Base-by-base conservation (phyloP, 2,113 vertebrate species). In the Glareola pratincola region DNA sequence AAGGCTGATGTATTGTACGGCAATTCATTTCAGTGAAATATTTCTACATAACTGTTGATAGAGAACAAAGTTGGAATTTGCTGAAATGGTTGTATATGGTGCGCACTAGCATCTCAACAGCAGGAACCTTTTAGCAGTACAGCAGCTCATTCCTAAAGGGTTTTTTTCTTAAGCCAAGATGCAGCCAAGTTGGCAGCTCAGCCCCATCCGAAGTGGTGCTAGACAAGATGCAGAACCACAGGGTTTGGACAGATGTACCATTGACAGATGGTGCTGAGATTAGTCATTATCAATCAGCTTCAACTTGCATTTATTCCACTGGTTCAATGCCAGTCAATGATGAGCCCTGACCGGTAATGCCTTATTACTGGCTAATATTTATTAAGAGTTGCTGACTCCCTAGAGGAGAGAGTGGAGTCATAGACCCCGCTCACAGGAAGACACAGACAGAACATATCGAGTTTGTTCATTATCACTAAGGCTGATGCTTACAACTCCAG, bases 231-330 rank as follows among this genome's bases (percentile, higher is more conserved):
- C 80, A 92, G 86, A 97, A 94, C 89, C 86, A 95, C 73, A 91
- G 94, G 80, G 36, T 92, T 94, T 97, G 95, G 92, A 54, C 87
- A 97, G 86, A 94, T 95, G 89, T 82, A 96, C 50, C 53, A 66
- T 71, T 88, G 86, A 88, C 95, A 97, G 94, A 94, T 95, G 95
- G 96, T 88, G 57, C 89, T 94, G 89, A 92, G 95, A 94, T 94
- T 92, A 92, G 66, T 95, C 94, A 89, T 94, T 94, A 95, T 95
- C 92, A 81, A 91, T 95, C 94, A 92, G 91, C 74, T 91, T 82
- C 76, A 91, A 43, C 57, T 91, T 96, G 77, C 69, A 82, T 69
- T 95, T 92, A 50, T 95, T 94, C 45, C 62, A 85, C 62, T 90
- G 92, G 84, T 95, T 82, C 81, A 50, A 5, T 30, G 84, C 86